Percentiles rank a stretch among this genome's conserved stretches.
These are phyloP conservation scores for Thunnus maccoyii DNA, from an alignment of 2,113 vertebrate species.

Conservation along the genomic window DNA sequence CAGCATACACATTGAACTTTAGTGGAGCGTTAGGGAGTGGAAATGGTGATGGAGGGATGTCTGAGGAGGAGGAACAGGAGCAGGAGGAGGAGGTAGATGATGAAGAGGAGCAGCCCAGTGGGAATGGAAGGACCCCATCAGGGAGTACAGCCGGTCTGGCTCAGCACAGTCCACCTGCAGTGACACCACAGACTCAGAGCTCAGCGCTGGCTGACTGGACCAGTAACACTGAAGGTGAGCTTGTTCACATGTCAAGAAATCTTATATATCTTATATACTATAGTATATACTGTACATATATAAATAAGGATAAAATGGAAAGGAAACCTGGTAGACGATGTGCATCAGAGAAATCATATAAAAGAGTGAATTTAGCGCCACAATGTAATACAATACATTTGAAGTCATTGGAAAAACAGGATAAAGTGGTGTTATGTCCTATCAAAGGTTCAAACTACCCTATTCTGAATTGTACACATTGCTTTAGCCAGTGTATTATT, in stretches of 20 bases:
- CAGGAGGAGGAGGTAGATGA: conserved; percentile 7
- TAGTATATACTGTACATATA: too few species aligned
- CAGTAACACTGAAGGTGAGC: conserved; percentile 66
- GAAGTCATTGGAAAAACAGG: too few species aligned
- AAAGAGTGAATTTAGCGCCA: too few species aligned
- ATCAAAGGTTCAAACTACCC: too few species aligned
- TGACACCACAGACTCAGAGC: conserved; percentile 47
- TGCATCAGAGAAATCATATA: too few species aligned
- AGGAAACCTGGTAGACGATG: too few species aligned
- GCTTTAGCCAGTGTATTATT: too few species aligned
- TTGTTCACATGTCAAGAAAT: neutral
- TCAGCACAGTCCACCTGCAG: conserved; percentile 27
- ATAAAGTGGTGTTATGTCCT: too few species aligned
- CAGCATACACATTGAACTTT: neutral
- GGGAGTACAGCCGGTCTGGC: neutral
- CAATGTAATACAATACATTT: too few species aligned
- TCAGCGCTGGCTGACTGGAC: conserved; percentile 45
- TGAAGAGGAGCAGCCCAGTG: conserved; percentile 14
- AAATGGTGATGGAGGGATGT: conserved; percentile 13
- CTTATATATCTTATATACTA: too few species aligned
- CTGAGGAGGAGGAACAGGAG: conserved; percentile 37
- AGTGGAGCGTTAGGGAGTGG: conserved; percentile 2
- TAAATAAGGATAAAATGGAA: too few species aligned
- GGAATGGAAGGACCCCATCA: neutral
- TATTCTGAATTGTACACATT: too few species aligned